Evolutionary conservation across 2,113 vertebrate genomes (phyloP), one percentile per base, ranked within the genome.

Genomic region (Noturus placidus): DNA sequence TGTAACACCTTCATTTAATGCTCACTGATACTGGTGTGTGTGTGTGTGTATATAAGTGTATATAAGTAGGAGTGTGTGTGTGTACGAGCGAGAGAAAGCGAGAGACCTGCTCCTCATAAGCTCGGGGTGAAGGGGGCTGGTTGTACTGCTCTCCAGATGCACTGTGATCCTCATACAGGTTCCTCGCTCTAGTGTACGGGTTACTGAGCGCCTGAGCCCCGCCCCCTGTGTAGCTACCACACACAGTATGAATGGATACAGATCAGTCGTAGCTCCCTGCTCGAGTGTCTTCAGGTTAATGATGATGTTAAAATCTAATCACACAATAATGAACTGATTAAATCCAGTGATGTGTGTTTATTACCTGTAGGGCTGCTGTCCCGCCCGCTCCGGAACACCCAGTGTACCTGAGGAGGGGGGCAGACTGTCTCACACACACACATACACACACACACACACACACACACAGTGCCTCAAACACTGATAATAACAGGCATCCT

Each of bases 131-230:
- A 33, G 57, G 10, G 3, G 42, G 30, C n/a, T 57, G 74, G 27
- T 46, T 83, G 50, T 87, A 83, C 27, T 22, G 74, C 17, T 65
- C 86, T 57, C n/a, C 15, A 65, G 87, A 46, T n/a, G 63, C 25
- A 1, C 10, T 11, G 27, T 5, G 33, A 7, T 89, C 72, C 8
- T 89, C 83, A n/a, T 90, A 91, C 5, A 54, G 87, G 57, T 90
- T 87, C 54, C 56, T 82, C 19, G 9, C 56, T 19, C 70, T 84
- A 35, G 80, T 63, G 10, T 91, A 87, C 8, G 85, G 89, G 81
- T 89, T 92, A 46, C 57, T 82, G 27, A 87, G 3, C 42, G 52
- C 87, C 67, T 86, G 86, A 54, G 79, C 83, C 20, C 42, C 56
- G 7, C 69, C 83, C 11, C 86, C 57, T 1, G 69, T 65, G 77